Base-by-base conservation (phyloP, 2,888 invertebrate species). In the Cosmopolites sordidus region DNA sequence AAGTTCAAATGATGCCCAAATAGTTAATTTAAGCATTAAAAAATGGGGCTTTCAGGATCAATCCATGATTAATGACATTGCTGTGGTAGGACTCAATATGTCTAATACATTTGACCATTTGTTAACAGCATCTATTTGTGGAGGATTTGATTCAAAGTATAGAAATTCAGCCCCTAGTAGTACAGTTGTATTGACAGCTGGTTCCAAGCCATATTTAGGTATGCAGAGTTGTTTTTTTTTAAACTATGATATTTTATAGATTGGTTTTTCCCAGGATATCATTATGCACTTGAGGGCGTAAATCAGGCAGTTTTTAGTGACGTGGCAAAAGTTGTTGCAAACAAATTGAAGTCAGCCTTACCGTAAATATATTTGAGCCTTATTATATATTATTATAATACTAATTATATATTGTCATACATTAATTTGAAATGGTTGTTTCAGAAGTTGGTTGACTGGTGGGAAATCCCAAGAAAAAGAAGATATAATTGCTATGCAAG, bases 41-140 rank as follows among this genome's bases (percentile, higher is more conserved):
- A 96, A 94, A 75, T 94, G 92, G 87, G 83, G 83, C n/a, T 89
- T 93, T 67, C 79, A 81, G 56, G 87, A 86, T 58, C 87, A 88
- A 65, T 84, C 86, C 45, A 75, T 79, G 42, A 79, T 89, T 1
- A 82, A 83, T 60, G 95, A 95, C 73, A 86, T 86, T 64, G 83
- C 87, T 42, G 83, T 87, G 8, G 82, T 90, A 44, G 89, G 90
- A 0, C 76, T 84, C 18, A 84, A 79, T 65, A 79, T 81, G 14
- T 82, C 85, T 62, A 89, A 83, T 65, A 83, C 85, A 0, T 96
- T 92, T 75, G 94, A 95, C 72, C 91, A 95, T 73, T 78, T 96
- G 55, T 78, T 88, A 54, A 86, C 86, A 16, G 89, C 89, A 12
- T 90, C 91, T 1, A 79, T 87, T 15, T 82, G 84, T 68, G 86